Evolutionary conservation across 1,140 invertebrate genomes (phyloP).

Genomic region (Pseudomyrmex gracilis): DNA sequence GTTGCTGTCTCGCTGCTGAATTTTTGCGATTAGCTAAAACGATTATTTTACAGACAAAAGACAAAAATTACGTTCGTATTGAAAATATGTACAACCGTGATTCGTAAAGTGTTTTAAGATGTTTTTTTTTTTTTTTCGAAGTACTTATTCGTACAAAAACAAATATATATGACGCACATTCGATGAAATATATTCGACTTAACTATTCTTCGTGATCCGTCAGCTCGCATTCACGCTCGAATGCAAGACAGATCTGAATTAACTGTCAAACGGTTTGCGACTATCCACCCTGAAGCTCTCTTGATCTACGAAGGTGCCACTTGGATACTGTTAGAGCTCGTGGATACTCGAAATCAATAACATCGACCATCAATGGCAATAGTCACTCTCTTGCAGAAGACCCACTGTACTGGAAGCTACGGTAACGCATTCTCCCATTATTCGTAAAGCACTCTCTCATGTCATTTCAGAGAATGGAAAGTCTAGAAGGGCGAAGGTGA

Average conservation of each 20-base stretch:
- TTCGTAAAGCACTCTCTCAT: conserved; percentile 14
- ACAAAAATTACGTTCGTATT: no score
- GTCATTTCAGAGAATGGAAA: not conserved
- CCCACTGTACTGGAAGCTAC: conserved; percentile 8
- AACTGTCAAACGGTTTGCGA: conserved; percentile 24
- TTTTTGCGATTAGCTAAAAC: no score
- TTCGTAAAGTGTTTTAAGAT: no score
- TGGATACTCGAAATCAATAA: conserved; percentile 34
- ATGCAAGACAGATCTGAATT: conserved; percentile 2
- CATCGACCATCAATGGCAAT: conserved; percentile 28
- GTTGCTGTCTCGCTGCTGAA: no score
- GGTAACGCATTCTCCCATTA: conserved; percentile 46
- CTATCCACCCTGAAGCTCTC: conserved; percentile 28
- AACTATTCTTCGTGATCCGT: no score
- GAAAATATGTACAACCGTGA: no score
- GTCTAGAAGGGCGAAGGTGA: conserved; percentile 12
- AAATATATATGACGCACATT: no score
- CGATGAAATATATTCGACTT: no score
- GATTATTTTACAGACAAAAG: no score
- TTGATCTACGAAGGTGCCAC: conserved; percentile 40
- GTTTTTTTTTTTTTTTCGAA: no score
- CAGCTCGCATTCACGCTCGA: not conserved
- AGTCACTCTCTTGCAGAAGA: conserved; percentile 18
- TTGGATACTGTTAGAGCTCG: conserved; percentile 34
- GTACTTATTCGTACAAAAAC: no score